phyloP scores from a whole-genome alignment of 2,113 vertebrate species.

The Thamnaconus septentrionalis region DNA sequence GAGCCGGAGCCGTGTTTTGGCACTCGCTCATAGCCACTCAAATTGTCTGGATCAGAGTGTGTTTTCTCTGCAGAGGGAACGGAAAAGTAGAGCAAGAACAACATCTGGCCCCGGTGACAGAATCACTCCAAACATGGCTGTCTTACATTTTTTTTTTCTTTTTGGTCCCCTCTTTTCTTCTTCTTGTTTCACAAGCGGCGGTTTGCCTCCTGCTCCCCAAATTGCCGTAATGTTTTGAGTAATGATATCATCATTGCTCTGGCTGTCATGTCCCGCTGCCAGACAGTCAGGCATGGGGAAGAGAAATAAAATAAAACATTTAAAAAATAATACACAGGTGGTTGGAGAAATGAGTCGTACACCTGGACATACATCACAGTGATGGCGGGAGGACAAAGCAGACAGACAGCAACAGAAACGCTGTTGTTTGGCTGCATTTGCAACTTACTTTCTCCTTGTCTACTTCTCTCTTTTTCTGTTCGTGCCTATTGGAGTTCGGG shows the following conservation, averaged over 20 bases:
- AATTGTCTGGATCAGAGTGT: conserved; percentile 54
- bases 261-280: conserved; percentile 50
- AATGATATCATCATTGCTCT: conserved; percentile 60
- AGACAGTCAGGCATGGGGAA: conserved; percentile 36
- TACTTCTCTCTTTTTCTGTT: not conserved
- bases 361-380: conserved; percentile 52
- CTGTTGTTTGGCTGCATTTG: conserved; percentile 26
- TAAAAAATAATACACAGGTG: conserved; percentile 45
- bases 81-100: conserved; percentile 64
- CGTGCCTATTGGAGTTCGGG: too few relatives aligned
- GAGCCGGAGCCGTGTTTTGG: conserved; percentile 51
- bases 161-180: not conserved
- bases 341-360: conserved; percentile 52
- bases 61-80: conserved; percentile 53
- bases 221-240: conserved; percentile 57
- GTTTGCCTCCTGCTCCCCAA: conserved; percentile 36
- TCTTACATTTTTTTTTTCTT: not conserved
- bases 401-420: conserved; percentile 29
- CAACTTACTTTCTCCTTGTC: conserved; percentile 2
- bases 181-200: conserved; percentile 7
- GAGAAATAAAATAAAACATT: too few relatives aligned
- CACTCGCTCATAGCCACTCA: conserved; percentile 47
- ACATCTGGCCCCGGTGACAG: conserved; percentile 62
- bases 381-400: conserved; percentile 26
- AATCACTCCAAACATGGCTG: conserved; percentile 37